These are phyloP conservation scores for Trimorus sp. DNA, from an alignment of 2,888 invertebrate genomes.

Conservation along the genomic window DNA sequence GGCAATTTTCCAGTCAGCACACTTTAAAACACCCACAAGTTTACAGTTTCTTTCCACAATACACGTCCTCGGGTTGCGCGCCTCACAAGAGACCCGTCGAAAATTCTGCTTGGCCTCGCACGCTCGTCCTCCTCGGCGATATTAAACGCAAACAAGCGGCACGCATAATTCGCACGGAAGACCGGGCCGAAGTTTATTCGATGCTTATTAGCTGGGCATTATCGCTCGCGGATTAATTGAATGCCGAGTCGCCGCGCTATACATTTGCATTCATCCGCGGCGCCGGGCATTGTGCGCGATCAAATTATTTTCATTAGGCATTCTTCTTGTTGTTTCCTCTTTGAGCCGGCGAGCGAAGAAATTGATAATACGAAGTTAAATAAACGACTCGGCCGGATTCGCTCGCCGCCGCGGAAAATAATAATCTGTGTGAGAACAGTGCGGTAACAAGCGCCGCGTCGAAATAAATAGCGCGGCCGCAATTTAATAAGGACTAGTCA, in stretches of 20 bases:
- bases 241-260: constrained; percentile 28
- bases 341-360: constrained; percentile 50
- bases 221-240: constrained; percentile 47
- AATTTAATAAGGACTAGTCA: constrained; percentile 80
- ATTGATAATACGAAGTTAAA: constrained; percentile 61
- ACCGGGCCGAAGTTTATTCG: constrained; percentile 29
- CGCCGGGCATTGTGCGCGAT: constrained; percentile 34
- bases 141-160: constrained; percentile 25
- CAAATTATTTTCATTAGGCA: constrained; percentile 60
- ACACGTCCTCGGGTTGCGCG: too few species aligned
- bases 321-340: constrained; percentile 41
- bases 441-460: constrained; percentile 71
- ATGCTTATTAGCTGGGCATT: constrained; percentile 38
- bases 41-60: too few species aligned
- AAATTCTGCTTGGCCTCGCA: too few species aligned
- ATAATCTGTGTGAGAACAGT: constrained; percentile 65
- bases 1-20: too few species aligned
- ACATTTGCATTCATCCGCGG: constrained; percentile 42
- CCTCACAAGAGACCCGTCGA: too few species aligned
- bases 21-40: too few species aligned
- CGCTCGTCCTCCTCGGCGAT: background rate
- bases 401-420: constrained; percentile 56
- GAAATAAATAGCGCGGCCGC: constrained; percentile 77
- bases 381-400: constrained; percentile 53
- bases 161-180: constrained; percentile 18